These are phyloP conservation scores for Drosophila setosimentum DNA, from an alignment of 2,888 invertebrate genomes.

Conservation along the genomic window DNA sequence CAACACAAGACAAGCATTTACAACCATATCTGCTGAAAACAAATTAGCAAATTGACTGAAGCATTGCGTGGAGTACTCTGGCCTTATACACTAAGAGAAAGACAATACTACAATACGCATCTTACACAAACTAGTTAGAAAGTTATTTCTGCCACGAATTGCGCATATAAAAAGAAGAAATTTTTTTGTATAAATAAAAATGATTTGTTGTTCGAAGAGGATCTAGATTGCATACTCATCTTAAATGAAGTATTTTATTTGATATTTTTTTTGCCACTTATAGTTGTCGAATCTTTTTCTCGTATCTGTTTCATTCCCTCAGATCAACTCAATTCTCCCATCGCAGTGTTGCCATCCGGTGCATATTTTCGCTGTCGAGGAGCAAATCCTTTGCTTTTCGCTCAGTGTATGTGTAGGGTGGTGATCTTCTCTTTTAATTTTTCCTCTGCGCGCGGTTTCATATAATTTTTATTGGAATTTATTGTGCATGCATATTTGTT, in stretches of 20 bases:
- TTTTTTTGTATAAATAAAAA: too few relatives aligned
- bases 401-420: slow-evolving; percentile 39
- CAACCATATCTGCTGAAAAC: slow-evolving; percentile 19
- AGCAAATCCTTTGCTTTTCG: slow-evolving; percentile 10
- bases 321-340: neutral
- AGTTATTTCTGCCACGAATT: too few relatives aligned
- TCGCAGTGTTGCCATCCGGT: neutral
- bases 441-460: slow-evolving; percentile 27
- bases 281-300: neutral
- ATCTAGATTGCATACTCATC: neutral
- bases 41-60: slow-evolving; percentile 70
- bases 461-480: slow-evolving; percentile 72
- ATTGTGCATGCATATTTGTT: slow-evolving; percentile 59
- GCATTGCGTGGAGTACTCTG: slow-evolving; percentile 39
- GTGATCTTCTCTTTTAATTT: slow-evolving; percentile 40
- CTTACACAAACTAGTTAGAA: neutral
- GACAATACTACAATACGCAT: neutral
- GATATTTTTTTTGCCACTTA: neutral
- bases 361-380: neutral
- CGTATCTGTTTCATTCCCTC: neutral
- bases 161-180: too few relatives aligned
- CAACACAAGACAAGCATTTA: slow-evolving; percentile 13
- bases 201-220: neutral
- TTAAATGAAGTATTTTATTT: neutral
- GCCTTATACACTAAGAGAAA: slow-evolving; percentile 30